These are phyloP conservation scores for Axea sp. DNA, from an alignment of 2,888 invertebrate genomes.

Conservation along the genomic window DNA sequence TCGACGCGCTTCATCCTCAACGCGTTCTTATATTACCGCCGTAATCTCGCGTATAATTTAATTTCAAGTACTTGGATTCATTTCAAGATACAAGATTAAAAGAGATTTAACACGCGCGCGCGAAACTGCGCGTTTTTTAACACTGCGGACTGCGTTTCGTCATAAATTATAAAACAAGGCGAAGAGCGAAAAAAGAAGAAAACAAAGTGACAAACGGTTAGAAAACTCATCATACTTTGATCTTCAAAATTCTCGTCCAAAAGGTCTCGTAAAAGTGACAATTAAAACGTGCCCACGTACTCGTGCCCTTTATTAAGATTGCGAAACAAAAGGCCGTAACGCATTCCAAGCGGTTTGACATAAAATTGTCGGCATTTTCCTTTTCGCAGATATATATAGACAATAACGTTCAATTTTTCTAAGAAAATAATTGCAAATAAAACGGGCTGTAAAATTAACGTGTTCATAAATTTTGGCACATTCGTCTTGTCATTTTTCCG, in stretches of 20 bases:
- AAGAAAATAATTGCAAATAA: constrained; percentile 41
- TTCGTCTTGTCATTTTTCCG: constrained; percentile 2
- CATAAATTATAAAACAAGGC: constrained; percentile 17
- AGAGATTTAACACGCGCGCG: constrained; percentile 59
- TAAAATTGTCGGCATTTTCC: constrained; percentile 27
- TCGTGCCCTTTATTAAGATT: constrained; percentile 22
- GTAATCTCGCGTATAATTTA: constrained; percentile 59
- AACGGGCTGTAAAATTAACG: constrained; percentile 29
- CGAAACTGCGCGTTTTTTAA: constrained; percentile 42
- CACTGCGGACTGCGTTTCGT: constrained; percentile 25
- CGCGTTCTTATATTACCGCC: constrained; percentile 60
- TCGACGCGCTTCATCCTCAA: constrained; percentile 64
- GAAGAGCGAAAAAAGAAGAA: neutral
- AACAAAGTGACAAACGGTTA: neutral
- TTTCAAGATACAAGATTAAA: constrained; percentile 62
- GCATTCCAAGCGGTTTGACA: constrained; percentile 22
- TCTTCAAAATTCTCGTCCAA: constrained; percentile 22
- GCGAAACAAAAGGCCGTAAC: constrained; percentile 39
- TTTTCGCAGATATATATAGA: constrained; percentile 39
- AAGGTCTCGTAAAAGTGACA: constrained; percentile 40
- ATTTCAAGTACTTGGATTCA: constrained; percentile 60
- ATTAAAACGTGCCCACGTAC: constrained; percentile 34
- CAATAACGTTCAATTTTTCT: constrained; percentile 38
- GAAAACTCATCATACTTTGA: constrained; percentile 45
- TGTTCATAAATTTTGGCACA: constrained; percentile 34